A percentile compares a stretch with the other conserved stretches of the same genome.
phyloP scores from a whole-genome alignment of 1,140 invertebrate genomes.

The Triops cancriformis region DNA sequence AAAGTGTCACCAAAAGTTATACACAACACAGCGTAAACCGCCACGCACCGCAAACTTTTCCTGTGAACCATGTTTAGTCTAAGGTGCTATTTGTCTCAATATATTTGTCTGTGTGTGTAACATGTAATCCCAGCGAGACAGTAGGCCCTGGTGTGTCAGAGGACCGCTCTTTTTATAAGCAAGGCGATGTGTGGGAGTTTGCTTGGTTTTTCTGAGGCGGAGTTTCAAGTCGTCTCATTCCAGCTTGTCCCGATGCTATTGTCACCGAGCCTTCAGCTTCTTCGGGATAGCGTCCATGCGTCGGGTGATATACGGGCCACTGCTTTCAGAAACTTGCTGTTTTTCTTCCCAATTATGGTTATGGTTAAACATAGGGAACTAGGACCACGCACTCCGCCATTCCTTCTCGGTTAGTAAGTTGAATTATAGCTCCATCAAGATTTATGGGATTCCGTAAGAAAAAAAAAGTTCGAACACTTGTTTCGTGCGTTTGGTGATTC shows the following conservation, averaged over 20 bases:
- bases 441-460: no score
- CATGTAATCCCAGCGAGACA: background rate
- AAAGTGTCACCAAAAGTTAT: background rate
- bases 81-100: background rate
- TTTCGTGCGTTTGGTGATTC: background rate
- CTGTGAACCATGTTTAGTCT: background rate
- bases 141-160: background rate
- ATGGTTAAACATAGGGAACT: background rate
- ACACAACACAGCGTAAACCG: background rate
- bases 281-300: background rate
- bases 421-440: no score
- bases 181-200: constrained; percentile 8
- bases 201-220: background rate
- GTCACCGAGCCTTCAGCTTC: background rate
- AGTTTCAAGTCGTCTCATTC: background rate
- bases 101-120: background rate
- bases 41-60: background rate
- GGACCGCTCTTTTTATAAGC: constrained; percentile 3
- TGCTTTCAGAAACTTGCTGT: background rate
- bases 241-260: background rate
- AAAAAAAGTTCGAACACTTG: no score
- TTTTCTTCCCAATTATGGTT: background rate
- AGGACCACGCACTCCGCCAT: background rate
- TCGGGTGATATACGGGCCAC: background rate
- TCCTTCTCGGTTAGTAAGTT: no score